Evolutionary conservation across 2,888 invertebrate species (phyloP).

Genomic region (Minunthozetes semirufus): DNA sequence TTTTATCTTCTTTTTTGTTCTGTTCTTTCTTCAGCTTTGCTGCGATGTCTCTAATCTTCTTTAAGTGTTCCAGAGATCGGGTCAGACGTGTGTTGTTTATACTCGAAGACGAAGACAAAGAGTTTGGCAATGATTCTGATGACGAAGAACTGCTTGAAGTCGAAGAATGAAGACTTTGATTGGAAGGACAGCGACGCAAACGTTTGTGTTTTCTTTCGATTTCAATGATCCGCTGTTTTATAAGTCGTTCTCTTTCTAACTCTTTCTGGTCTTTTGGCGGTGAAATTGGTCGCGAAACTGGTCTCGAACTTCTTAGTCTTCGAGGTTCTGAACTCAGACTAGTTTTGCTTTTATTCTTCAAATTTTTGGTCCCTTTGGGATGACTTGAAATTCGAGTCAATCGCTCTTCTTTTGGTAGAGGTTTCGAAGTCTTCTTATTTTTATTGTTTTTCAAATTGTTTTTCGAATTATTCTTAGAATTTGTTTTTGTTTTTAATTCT

Average conservation of each 20-base stretch:
- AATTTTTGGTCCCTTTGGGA: neutral
- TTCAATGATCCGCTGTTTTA: constrained; percentile 11
- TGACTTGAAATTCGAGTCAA: neutral
- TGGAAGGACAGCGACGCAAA: constrained; percentile 19
- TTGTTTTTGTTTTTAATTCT: neutral
- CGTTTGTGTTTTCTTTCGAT: constrained; percentile 26
- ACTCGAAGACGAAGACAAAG: constrained; percentile 1
- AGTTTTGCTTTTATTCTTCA: neutral
- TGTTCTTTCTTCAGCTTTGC: constrained; percentile 29
- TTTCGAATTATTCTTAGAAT: neutral
- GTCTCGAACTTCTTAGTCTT: neutral
- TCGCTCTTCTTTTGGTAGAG: neutral
- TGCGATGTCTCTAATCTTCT: constrained; percentile 20
- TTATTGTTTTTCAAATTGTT: neutral
- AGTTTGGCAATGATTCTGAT: constrained; percentile 28
- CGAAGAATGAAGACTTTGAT: constrained; percentile 17
- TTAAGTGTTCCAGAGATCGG: constrained; percentile 24
- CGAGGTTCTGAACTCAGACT: constrained; percentile 2
- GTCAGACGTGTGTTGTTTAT: constrained; percentile 16
- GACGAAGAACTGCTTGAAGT: constrained; percentile 21
- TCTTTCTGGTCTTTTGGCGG: neutral
- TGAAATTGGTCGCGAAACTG: neutral
- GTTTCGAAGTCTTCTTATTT: neutral
- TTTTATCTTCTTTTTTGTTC: constrained; percentile 11
- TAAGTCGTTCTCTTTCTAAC: constrained; percentile 3